These are phyloP conservation scores for Lottia scabra DNA, from an alignment of 2,888 invertebrate genomes.

Conservation along the genomic window DNA sequence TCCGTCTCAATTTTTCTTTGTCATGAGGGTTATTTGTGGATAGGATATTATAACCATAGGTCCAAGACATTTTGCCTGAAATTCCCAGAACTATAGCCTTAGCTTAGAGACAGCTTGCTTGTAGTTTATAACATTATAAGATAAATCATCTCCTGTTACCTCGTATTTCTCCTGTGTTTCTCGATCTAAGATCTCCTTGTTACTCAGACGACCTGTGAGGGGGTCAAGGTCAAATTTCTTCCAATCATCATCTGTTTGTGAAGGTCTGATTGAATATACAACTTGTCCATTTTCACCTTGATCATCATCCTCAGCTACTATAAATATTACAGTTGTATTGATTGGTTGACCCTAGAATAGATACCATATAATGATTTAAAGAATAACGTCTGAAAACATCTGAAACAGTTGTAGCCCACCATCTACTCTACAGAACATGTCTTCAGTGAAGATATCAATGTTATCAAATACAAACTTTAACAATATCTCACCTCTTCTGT, in stretches of 20 bases:
- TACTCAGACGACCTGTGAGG: constrained; percentile 80
- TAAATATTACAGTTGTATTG: constrained; percentile 65
- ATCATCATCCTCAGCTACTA: constrained; percentile 83
- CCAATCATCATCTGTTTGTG: constrained; percentile 76
- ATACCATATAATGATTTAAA: neutral
- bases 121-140: no score
- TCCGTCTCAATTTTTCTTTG: no score
- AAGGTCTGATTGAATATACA: constrained; percentile 81
- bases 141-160: constrained; percentile 68
- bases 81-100: no score
- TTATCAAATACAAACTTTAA: no score
- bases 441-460: no score
- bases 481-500: constrained; percentile 26
- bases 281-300: constrained; percentile 91
- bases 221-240: constrained; percentile 85
- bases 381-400: no score
- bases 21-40: no score
- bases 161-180: constrained; percentile 81
- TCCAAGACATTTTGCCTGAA: no score
- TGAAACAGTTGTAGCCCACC: no score
- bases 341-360: constrained; percentile 46
- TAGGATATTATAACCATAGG: no score
- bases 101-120: no score
- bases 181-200: constrained; percentile 78
- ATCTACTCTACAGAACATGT: no score